These are phyloP conservation scores for Sarcophaga subvicina DNA, from an alignment of 2,888 invertebrate species.

Conservation along the genomic window DNA sequence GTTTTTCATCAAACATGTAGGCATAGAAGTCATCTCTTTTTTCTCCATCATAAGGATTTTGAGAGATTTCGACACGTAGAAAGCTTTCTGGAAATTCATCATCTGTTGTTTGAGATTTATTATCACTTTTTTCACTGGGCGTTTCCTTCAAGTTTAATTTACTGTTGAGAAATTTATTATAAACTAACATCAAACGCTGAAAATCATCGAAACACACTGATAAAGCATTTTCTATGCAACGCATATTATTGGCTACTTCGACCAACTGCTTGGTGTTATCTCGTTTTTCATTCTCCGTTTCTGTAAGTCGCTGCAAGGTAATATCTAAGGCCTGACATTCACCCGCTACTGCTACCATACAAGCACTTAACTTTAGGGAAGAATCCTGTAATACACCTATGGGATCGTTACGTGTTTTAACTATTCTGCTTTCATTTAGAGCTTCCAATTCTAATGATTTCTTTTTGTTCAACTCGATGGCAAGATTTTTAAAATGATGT, in stretches of 20 bases:
- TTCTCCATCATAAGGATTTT: slow-evolving; percentile 74
- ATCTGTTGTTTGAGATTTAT: slow-evolving; percentile 61
- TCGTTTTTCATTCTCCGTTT: slow-evolving; percentile 75
- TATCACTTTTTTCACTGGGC: slow-evolving; percentile 47
- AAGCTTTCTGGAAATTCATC: slow-evolving; percentile 78
- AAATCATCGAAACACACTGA: slow-evolving; percentile 80
- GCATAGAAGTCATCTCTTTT: slow-evolving; percentile 80
- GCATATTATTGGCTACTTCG: slow-evolving; percentile 79
- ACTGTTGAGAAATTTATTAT: slow-evolving; percentile 80
- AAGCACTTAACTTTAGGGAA: slow-evolving; percentile 79
- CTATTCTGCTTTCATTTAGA: slow-evolving; percentile 74
- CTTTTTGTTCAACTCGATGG: slow-evolving; percentile 76
- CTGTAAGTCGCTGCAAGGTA: slow-evolving; percentile 78
- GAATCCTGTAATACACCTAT: slow-evolving; percentile 79
- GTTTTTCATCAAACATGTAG: slow-evolving; percentile 79
- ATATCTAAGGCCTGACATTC: slow-evolving; percentile 80
- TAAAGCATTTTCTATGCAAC: slow-evolving; percentile 78
- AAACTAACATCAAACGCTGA: slow-evolving; percentile 80
- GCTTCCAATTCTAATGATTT: slow-evolving; percentile 76
- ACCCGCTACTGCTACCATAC: slow-evolving; percentile 80
- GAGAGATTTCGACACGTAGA: slow-evolving; percentile 77
- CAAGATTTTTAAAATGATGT: slow-evolving; percentile 78
- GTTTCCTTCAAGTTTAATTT: slow-evolving; percentile 73
- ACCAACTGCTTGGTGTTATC: slow-evolving; percentile 77
- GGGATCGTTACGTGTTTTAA: slow-evolving; percentile 76